phyloP scores from a whole-genome alignment of 2,888 invertebrate species.

The Drosophila siamana region DNA sequence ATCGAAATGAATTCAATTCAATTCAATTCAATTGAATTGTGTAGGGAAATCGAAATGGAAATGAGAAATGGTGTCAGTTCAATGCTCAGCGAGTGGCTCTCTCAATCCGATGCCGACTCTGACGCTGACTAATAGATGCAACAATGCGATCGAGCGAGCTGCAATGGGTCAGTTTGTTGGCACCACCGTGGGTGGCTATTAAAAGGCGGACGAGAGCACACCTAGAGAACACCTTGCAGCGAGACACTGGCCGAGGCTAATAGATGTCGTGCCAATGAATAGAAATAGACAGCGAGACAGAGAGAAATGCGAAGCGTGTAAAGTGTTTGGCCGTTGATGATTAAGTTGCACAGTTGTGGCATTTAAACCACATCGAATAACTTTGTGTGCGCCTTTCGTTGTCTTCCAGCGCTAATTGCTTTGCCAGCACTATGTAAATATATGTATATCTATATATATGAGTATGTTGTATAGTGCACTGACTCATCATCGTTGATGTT shows the following conservation, averaged over 20 bases:
- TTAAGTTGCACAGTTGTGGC: conserved; percentile 47
- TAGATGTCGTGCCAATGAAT: conserved; percentile 43
- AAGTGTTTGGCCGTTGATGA: conserved; percentile 35
- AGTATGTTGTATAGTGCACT: too few species aligned
- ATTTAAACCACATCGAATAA: conserved; percentile 28
- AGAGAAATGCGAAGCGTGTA: neutral
- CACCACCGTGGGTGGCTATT: conserved; percentile 44
- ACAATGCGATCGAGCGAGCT: conserved; percentile 45
- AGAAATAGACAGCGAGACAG: conserved; percentile 9
- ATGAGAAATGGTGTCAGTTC: conserved; percentile 20
- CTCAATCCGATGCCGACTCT: conserved; percentile 15
- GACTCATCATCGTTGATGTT: conserved; percentile 31
- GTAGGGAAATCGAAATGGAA: neutral
- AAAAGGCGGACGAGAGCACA: neutral
- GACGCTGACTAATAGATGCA: conserved; percentile 36
- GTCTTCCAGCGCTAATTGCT: conserved; percentile 48
- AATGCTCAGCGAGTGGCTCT: conserved; percentile 7
- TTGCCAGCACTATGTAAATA: too few species aligned
- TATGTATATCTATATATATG: too few species aligned
- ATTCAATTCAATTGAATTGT: conserved; percentile 3
- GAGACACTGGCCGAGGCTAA: conserved; percentile 28
- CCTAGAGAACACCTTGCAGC: neutral
- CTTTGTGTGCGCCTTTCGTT: too few species aligned
- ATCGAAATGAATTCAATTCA: conserved; percentile 13
- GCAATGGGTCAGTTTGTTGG: too few species aligned